Evolutionary conservation across 1,140 invertebrate species (phyloP).

Genomic region (Acromyrmex echinatior): DNA sequence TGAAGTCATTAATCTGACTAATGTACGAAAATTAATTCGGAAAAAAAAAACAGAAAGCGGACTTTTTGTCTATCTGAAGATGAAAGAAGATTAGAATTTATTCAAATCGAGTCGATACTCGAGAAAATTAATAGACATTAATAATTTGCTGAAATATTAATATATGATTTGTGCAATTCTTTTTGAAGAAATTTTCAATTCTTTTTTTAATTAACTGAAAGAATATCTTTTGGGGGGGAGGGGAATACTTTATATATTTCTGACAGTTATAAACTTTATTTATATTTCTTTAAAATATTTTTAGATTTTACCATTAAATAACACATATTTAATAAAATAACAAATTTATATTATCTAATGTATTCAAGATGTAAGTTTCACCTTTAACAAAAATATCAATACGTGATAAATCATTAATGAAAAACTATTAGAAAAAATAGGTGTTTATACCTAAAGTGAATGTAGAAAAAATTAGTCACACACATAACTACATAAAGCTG

Average conservation of each 20-base stretch:
- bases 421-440: background rate
- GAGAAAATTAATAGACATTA: background rate
- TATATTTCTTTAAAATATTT: no score
- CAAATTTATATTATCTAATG: background rate
- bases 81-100: background rate
- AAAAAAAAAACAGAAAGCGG: background rate
- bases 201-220: background rate
- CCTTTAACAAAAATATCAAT: background rate
- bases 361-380: background rate
- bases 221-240: background rate
- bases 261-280: background rate
- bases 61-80: background rate
- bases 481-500: background rate
- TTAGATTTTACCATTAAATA: background rate
- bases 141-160: background rate
- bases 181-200: background rate
- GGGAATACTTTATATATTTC: background rate
- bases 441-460: background rate
- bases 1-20: slow-evolving; percentile 46
- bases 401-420: background rate
- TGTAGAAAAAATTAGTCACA: background rate
- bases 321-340: background rate
- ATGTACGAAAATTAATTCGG: slow-evolving; percentile 3
- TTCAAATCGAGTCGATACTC: background rate
- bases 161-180: background rate